These are phyloP conservation scores for Acromyrmex heyeri DNA, from an alignment of 1,140 invertebrate genomes.

Conservation along the genomic window DNA sequence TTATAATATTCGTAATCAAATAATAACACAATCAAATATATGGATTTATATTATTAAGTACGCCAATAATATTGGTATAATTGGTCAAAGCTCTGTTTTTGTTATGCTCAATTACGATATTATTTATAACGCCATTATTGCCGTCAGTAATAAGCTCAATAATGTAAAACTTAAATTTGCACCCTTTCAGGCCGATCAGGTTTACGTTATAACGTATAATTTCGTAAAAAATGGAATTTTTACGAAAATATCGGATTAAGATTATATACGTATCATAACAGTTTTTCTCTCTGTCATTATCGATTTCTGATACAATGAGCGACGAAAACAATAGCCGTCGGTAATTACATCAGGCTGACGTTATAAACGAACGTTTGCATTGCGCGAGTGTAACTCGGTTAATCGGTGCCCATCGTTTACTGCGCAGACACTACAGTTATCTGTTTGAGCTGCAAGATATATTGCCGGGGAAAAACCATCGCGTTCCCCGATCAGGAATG, in stretches of 20 bases:
- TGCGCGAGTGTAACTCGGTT: constrained; percentile 39
- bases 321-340: background rate
- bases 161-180: constrained; percentile 30
- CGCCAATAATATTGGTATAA: constrained; percentile 26
- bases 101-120: constrained; percentile 48
- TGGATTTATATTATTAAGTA: constrained; percentile 60
- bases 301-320: constrained; percentile 3
- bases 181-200: constrained; percentile 4
- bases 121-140: constrained; percentile 51
- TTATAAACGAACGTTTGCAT: constrained; percentile 15
- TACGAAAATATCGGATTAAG: constrained; percentile 9
- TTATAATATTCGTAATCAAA: constrained; percentile 39
- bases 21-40: constrained; percentile 49
- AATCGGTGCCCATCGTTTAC: constrained; percentile 48
- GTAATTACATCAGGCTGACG: constrained; percentile 14
- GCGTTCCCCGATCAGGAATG: constrained; percentile 38
- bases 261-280: background rate
- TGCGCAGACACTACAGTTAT: constrained; percentile 34
- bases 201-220: background rate
- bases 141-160: constrained; percentile 23
- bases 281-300: background rate
- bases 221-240: constrained; percentile 18
- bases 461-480: constrained; percentile 50
- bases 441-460: constrained; percentile 46
- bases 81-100: constrained; percentile 58